Conservation (phyloP, 2,888 invertebrate species). For the Mactromeris polynyma region DNA sequence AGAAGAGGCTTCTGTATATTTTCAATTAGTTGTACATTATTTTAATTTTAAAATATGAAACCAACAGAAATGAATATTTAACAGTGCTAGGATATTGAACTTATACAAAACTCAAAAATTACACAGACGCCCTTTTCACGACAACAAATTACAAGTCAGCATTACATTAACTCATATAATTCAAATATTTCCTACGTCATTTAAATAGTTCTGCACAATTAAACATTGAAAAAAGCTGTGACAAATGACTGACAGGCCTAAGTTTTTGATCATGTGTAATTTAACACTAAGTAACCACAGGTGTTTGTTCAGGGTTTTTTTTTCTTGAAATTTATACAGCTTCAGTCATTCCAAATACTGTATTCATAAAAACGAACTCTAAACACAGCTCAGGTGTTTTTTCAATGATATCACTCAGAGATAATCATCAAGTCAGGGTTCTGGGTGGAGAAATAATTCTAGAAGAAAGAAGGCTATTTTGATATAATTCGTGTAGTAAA, state of each 20-base stretch:
- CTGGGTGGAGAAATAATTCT: background rate
- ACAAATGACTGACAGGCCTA: slow-evolving; percentile 2
- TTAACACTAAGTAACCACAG: slow-evolving; percentile 1
- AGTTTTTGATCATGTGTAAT: background rate
- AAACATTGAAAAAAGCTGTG: background rate
- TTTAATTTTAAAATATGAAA: no score
- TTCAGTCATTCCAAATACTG: background rate
- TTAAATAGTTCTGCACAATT: background rate
- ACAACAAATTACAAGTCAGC: background rate
- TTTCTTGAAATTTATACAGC: background rate
- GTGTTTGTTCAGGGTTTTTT: slow-evolving; percentile 6
- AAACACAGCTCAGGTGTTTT: background rate
- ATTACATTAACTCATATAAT: background rate
- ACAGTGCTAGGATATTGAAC: no score
- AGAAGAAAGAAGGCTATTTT: background rate
- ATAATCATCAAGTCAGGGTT: background rate
- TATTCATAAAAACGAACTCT: background rate
- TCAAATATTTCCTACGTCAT: background rate
- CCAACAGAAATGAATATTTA: no score
- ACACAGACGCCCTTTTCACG: no score
- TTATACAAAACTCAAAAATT: no score
- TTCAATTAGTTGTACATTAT: no score
- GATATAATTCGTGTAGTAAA: background rate
- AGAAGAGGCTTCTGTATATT: no score
- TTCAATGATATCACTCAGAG: background rate